Evolutionary conservation across 2,888 invertebrate genomes (phyloP), one percentile per base, ranked within the genome.

Genomic region (Morpho helenor): DNA sequence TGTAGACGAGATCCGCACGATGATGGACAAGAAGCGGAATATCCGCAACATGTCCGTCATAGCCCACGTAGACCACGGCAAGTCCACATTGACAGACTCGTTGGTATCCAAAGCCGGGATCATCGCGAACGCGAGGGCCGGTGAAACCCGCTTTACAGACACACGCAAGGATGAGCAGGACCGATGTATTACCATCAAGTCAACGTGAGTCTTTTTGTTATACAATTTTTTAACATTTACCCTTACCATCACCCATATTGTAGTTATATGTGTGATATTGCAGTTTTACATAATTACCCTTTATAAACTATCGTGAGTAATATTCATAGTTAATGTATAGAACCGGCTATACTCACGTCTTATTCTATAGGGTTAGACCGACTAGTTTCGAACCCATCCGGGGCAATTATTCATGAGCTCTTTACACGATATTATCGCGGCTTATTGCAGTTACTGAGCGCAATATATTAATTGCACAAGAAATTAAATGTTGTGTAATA

Each of bases 41-140:
- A 99, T 99, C 93, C 96, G 99, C 87, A 99, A 99, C 93, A 99
- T 99, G 99, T 99, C 99, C 84, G 99, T 99, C 92, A 99, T 99
- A 87, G 99, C 99, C 77, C 99, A 99, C 92, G 99, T 99, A 72
- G 99, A 99, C 93, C 99, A 99, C 91, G 99, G 99, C 83, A 99
- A 99, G 92, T 99, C 99, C 70, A 99, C 99, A 60, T 91, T 99
- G 83, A 99, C 99, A 61, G 99, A 99, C 92, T 99, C 99, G 67
- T 93, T 99, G 80, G 99, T 99, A 69, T 98, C 99, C 62, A 99
- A 99, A 92, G 99, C 99, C 80, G 99, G 99, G 91, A 99, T 99
- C 87, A 99, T 99, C 84, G 99, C 99, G 76, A 96, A 97, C 69
- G 96, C 99, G 64, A 98, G 99, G 80, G 99, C 99, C 76, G 99